Evolutionary conservation across 2,113 vertebrate genomes (phyloP).

Genomic region (Scortum barcoo): DNA sequence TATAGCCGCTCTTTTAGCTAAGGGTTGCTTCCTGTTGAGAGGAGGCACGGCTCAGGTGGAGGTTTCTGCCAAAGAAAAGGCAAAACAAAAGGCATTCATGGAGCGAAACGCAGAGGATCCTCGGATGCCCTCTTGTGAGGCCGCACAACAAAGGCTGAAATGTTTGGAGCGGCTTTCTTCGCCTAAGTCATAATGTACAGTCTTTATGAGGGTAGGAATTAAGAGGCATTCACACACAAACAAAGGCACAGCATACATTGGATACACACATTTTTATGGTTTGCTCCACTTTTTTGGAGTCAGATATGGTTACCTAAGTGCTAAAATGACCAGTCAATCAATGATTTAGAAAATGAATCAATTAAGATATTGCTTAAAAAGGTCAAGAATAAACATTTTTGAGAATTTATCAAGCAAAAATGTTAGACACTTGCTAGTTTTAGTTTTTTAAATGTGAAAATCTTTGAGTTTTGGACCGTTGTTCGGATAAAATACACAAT

Average conservation of each 20-base stretch:
- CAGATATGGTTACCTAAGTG: neutral
- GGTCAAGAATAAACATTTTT: too few relatives aligned
- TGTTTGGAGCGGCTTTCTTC: conserved; percentile 35
- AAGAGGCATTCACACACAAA: conserved; percentile 34
- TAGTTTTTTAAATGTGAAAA: neutral
- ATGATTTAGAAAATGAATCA: neutral
- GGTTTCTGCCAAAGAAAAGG: conserved; percentile 63
- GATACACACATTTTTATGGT: neutral
- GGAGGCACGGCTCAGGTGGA: conserved; percentile 58
- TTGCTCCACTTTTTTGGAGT: neutral
- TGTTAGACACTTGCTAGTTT: too few relatives aligned
- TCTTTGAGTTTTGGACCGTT: neutral
- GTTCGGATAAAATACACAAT: neutral
- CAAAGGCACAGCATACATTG: neutral
- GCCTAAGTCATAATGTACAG: conserved; percentile 7
- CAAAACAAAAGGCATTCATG: conserved; percentile 67
- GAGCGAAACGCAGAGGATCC: conserved; percentile 44
- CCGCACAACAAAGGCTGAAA: conserved; percentile 44
- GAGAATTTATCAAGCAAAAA: neutral
- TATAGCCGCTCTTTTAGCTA: conserved; percentile 62
- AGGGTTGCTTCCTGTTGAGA: conserved; percentile 73
- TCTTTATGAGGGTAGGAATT: conserved; percentile 32
- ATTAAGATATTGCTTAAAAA: neutral
- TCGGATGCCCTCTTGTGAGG: conserved; percentile 31
- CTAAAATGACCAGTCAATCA: neutral